Evolutionary conservation across 2,113 vertebrate genomes (phyloP).

Genomic region (Mus musculus): DNA sequence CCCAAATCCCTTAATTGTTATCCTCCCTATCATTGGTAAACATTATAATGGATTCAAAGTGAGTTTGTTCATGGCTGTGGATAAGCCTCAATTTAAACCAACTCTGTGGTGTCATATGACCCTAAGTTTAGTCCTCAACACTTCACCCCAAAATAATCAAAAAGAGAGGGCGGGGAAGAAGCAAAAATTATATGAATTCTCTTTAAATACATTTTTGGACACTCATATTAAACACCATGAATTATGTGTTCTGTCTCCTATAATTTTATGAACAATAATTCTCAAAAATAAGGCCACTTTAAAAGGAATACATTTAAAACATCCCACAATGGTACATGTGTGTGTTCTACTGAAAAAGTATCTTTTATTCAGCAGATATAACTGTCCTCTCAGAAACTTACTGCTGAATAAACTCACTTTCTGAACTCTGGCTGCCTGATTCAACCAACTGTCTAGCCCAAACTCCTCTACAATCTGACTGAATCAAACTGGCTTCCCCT

Average conservation of each 20-base stretch:
- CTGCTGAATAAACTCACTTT: no score
- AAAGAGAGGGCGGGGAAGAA: neutral
- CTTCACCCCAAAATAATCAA: neutral
- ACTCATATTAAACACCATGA: neutral
- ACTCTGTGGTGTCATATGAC: neutral
- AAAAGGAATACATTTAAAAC: slow-evolving; percentile 5
- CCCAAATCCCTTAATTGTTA: neutral
- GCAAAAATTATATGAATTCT: neutral
- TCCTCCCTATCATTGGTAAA: neutral
- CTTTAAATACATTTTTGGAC: neutral
- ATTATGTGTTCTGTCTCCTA: neutral
- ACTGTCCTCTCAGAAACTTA: no score
- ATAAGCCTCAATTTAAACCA: neutral
- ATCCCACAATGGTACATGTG: neutral
- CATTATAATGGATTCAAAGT: neutral
- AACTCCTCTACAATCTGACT: no score
- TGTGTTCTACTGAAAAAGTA: neutral
- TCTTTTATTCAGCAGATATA: no score
- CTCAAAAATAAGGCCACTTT: neutral
- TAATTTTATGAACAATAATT: neutral
- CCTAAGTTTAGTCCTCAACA: neutral
- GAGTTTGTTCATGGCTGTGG: neutral
- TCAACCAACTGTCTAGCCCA: no score
- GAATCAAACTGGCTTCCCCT: no score
- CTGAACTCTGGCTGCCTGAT: no score